A percentile compares a stretch with the other conserved stretches of the same genome.
Conservation (phyloP, 2,797 vertebrate species). For the Macropus fuliginosus region DNA sequence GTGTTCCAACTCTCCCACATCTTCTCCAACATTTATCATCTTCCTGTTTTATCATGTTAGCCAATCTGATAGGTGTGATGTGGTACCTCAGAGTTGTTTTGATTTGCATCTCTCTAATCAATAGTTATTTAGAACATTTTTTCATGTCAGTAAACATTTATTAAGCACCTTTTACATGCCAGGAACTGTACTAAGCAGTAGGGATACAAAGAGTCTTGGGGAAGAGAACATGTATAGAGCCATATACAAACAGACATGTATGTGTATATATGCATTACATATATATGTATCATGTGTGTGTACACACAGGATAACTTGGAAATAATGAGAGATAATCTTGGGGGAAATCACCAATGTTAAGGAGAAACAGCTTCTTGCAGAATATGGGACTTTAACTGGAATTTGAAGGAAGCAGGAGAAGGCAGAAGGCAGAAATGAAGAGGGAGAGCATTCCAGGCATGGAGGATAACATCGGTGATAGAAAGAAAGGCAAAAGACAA, state of each 20-base stretch:
- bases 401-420: not conserved
- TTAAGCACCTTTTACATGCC: not conserved
- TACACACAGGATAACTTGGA: not conserved
- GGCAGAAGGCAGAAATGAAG: not conserved
- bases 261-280: not conserved
- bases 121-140: too few relatives aligned
- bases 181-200: not conserved
- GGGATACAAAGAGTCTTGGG: not conserved
- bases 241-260: not conserved
- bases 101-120: too few relatives aligned
- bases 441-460: not conserved
- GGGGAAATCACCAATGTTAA: not conserved
- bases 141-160: not conserved
- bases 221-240: not conserved
- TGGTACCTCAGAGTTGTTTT: too few relatives aligned
- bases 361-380: not conserved
- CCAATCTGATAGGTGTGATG: too few relatives aligned
- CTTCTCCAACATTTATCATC: too few relatives aligned
- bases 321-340: not conserved
- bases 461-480: not conserved
- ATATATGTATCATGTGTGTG: not conserved
- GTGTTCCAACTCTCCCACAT: too few relatives aligned
- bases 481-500: not conserved
- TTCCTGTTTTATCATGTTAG: too few relatives aligned
- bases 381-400: not conserved